These are phyloP conservation scores for Coluber constrictor DNA, from an alignment of 2,797 vertebrate species.

Conservation along the genomic window DNA sequence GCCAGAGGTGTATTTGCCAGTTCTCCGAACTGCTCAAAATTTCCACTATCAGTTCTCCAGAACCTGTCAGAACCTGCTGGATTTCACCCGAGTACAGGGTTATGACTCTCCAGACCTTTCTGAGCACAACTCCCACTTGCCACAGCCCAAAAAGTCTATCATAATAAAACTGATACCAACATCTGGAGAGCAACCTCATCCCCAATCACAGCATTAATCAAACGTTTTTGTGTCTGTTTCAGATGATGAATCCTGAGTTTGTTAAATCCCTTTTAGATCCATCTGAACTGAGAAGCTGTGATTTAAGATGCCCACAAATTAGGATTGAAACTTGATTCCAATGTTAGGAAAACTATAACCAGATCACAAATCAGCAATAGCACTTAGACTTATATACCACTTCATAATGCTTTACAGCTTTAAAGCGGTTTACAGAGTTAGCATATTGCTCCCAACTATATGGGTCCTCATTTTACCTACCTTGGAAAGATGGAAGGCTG, in stretches of 20 bases:
- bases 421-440: not conserved
- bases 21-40: no score
- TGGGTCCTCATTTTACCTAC: not conserved
- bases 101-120: not conserved
- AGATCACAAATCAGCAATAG: not conserved
- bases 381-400: no score
- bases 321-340: not conserved
- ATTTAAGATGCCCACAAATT: not conserved
- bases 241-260: not conserved
- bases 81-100: not conserved
- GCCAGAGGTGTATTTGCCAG: no score
- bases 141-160: not conserved
- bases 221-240: not conserved
- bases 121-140: not conserved
- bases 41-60: no score
- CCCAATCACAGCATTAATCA: not conserved
- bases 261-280: not conserved
- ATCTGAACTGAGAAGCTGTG: not conserved
- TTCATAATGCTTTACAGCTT: no score
- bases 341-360: not conserved
- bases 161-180: not conserved
- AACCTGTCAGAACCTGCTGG: no score
- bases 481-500: not conserved
- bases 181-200: not conserved
- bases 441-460: not conserved